Percentiles rank a stretch among this genome's conserved stretches.
These are phyloP conservation scores for Ptychadena robeensis DNA, from an alignment of 2,797 vertebrate species.

Conservation along the genomic window DNA sequence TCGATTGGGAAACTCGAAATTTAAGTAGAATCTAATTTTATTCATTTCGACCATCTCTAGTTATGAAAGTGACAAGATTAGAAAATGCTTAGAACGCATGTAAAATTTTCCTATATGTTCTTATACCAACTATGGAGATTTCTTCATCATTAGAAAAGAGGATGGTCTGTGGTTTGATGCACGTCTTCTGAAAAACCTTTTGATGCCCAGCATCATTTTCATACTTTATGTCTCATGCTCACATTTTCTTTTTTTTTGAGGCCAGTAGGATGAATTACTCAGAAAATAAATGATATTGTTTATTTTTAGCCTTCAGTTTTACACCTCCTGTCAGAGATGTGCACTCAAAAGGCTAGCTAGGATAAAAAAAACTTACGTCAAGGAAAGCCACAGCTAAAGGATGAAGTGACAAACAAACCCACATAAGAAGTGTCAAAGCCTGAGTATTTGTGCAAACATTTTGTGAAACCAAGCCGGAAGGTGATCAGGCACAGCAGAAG, in stretches of 20 bases:
- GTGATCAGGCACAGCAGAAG: not conserved
- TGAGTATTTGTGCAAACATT: not conserved
- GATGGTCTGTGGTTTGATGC: no score
- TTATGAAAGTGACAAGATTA: no score
- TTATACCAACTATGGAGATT: no score
- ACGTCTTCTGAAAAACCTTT: no score
- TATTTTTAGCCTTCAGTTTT: conserved; percentile 3
- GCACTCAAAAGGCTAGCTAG: not conserved
- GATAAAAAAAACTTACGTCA: conserved; percentile 6
- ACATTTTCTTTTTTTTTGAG: not conserved
- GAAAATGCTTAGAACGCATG: no score
- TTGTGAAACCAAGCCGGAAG: not conserved
- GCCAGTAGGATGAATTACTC: not conserved
- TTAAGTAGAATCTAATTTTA: no score
- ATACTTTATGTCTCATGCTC: not conserved
- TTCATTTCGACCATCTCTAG: no score
- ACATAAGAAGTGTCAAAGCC: conserved; percentile 5
- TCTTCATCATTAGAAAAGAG: no score
- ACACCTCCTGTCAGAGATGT: not conserved
- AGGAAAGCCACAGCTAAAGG: conserved; percentile 5
- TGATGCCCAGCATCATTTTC: no score
- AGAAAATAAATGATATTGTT: not conserved
- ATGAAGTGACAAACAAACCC: not conserved
- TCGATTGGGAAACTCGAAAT: no score
- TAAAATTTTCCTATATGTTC: no score